Evolutionary conservation across 2,888 invertebrate species (phyloP).

Genomic region (Chalcis sispes): DNA sequence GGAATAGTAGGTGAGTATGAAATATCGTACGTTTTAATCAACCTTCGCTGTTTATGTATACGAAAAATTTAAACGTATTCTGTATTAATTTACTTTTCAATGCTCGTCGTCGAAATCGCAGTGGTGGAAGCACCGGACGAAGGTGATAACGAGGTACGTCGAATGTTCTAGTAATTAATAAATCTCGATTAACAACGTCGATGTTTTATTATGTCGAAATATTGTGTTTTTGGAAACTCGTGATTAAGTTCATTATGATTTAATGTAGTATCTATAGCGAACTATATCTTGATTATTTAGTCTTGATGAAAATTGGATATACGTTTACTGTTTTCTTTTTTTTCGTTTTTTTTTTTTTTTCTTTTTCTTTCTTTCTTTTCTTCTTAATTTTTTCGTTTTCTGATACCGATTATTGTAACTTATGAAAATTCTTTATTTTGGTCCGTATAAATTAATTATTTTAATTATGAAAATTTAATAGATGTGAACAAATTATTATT

Average conservation of each 20-base stretch:
- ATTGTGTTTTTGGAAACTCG: constrained; percentile 2
- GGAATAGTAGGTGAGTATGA: constrained; percentile 70
- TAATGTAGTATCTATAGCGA: too few relatives aligned
- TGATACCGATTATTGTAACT: too few relatives aligned
- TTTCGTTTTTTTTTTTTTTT: too few relatives aligned
- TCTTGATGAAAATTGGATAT: too few relatives aligned
- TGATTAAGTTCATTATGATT: too few relatives aligned
- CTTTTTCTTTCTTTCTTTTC: too few relatives aligned
- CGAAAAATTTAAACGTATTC: not conserved
- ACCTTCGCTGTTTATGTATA: not conserved
- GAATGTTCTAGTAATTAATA: not conserved
- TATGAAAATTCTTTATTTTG: constrained; percentile 34
- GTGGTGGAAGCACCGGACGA: constrained; percentile 73
- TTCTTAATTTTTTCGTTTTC: too few relatives aligned
- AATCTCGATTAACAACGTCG: too few relatives aligned
- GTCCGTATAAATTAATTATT: constrained; percentile 34
- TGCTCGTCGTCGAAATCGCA: too few relatives aligned
- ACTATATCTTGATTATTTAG: too few relatives aligned
- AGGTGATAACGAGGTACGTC: constrained; percentile 68
- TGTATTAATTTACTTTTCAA: not conserved
- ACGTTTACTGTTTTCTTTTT: not conserved
- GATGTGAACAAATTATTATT: not conserved
- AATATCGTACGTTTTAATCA: not conserved
- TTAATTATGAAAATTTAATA: constrained; percentile 5
- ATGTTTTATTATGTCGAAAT: too few relatives aligned